These are phyloP conservation scores for Leiothrix lutea DNA, from an alignment of 2,113 vertebrate genomes.

Conservation along the genomic window DNA sequence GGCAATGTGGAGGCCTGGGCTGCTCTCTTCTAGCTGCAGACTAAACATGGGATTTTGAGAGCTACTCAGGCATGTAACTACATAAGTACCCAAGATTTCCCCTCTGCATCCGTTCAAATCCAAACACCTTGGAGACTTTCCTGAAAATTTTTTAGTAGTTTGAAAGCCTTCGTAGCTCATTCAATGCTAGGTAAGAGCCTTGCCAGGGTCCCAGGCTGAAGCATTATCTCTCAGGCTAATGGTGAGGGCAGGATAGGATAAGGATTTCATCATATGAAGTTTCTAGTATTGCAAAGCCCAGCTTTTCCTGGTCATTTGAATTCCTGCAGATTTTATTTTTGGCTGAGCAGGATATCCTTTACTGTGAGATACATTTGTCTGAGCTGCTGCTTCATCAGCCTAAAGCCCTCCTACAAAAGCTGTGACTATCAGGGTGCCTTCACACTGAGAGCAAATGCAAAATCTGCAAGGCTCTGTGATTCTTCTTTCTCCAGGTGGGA, in stretches of 20 bases:
- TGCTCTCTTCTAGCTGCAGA: background rate
- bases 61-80: background rate
- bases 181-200: background rate
- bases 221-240: background rate
- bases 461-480: background rate
- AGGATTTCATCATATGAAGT: background rate
- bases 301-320: background rate
- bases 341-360: background rate
- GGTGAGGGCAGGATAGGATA: background rate
- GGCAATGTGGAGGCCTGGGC: background rate
- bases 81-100: background rate
- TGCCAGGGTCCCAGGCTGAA: background rate
- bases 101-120: background rate
- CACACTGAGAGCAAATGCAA: background rate
- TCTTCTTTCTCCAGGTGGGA: background rate
- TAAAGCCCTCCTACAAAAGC: background rate
- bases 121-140: background rate
- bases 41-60: background rate
- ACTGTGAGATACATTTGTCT: background rate
- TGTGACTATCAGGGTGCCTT: background rate
- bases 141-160: background rate
- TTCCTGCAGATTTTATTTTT: background rate
- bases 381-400: background rate
- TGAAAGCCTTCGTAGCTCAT: background rate
- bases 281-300: background rate